Evolutionary conservation across 2,797 vertebrate species (phyloP).

Genomic region (Cyprinodon diabolis): DNA sequence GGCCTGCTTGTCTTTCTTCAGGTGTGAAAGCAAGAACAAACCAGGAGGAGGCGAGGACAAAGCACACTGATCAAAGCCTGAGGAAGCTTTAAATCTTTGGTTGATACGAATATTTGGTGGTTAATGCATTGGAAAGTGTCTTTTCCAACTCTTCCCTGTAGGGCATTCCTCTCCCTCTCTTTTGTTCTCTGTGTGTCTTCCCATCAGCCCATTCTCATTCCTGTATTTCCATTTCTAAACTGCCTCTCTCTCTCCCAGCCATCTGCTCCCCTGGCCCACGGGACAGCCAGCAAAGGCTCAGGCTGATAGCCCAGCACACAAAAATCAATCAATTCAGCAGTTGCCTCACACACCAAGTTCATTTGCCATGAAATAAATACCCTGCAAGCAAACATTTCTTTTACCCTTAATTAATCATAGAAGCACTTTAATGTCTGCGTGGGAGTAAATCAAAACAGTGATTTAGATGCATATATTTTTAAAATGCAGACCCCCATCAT

Average conservation of each 20-base stretch:
- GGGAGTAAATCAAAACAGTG: not conserved
- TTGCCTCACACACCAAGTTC: slow-evolving; percentile 43
- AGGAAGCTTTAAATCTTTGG: slow-evolving; percentile 36
- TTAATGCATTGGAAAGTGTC: slow-evolving; percentile 39
- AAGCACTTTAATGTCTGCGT: slow-evolving; percentile 12
- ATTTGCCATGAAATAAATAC: slow-evolving; percentile 43
- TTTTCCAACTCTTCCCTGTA: slow-evolving; percentile 55
- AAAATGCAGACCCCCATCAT: slow-evolving; percentile 12
- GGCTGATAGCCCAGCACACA: slow-evolving; percentile 56
- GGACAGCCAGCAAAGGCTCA: slow-evolving; percentile 76
- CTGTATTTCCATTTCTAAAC: slow-evolving; percentile 81
- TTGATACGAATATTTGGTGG: slow-evolving; percentile 33
- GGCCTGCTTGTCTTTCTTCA: slow-evolving; percentile 62
- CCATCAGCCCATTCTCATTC: slow-evolving; percentile 74
- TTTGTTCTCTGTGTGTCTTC: slow-evolving; percentile 73
- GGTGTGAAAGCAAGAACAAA: slow-evolving; percentile 60
- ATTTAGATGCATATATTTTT: slow-evolving; percentile 43
- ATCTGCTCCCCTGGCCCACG: slow-evolving; percentile 85
- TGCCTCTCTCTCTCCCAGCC: slow-evolving; percentile 76
- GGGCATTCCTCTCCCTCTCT: slow-evolving; percentile 56
- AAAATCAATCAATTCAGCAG: slow-evolving; percentile 71
- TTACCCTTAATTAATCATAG: slow-evolving; percentile 5
- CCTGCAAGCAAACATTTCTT: slow-evolving; percentile 30
- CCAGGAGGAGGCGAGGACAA: slow-evolving; percentile 13
- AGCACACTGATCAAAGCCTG: slow-evolving; percentile 7